A percentile compares a stretch with the other conserved stretches of the same genome.
Evolutionary conservation across 2,888 invertebrate genomes (phyloP).

Genomic region (Cerceris ruficornis): DNA sequence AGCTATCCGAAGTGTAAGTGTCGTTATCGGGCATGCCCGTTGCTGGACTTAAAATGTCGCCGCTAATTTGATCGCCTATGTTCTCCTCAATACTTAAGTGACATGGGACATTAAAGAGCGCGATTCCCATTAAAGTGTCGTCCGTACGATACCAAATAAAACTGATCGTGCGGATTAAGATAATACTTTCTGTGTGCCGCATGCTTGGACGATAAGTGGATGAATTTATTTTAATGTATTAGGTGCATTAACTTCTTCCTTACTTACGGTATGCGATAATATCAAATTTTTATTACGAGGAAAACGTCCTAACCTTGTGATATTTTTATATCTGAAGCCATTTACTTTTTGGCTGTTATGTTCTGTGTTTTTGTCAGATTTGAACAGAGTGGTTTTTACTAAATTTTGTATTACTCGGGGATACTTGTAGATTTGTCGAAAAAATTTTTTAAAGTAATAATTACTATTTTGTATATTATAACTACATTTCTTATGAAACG

Average conservation of each 20-base stretch:
- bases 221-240: constrained; percentile 7
- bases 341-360: too few species aligned
- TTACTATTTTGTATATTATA: too few species aligned
- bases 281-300: not conserved
- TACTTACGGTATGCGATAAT: not conserved
- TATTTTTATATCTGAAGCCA: too few species aligned
- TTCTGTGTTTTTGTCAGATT: too few species aligned
- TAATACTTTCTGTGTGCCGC: not conserved
- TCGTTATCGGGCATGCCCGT: not conserved
- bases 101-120: not conserved
- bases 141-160: not conserved
- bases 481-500: too few species aligned
- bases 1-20: not conserved
- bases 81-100: not conserved
- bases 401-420: too few species aligned
- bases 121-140: not conserved
- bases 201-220: not conserved
- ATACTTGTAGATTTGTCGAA: too few species aligned
- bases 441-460: too few species aligned
- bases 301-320: too few species aligned
- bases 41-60: not conserved
- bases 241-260: not conserved
- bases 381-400: too few species aligned
- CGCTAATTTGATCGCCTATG: not conserved
- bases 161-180: constrained; percentile 3